A percentile compares a stretch with the other conserved stretches of the same genome.
Evolutionary conservation across 2,888 invertebrate species (phyloP).

Genomic region (Cryptocephalus primarius): DNA sequence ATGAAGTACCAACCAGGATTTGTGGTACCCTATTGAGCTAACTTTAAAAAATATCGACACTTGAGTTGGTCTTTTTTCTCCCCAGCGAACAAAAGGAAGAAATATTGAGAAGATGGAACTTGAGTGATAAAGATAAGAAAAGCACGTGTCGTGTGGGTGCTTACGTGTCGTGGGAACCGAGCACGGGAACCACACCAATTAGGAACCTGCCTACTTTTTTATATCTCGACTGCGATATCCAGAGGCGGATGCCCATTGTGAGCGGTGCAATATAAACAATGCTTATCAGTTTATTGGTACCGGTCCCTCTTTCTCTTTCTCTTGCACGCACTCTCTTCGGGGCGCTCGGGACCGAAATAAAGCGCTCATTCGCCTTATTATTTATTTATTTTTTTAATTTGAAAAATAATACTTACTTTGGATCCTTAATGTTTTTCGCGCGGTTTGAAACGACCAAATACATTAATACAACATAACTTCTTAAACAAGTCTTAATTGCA

Average conservation of each 20-base stretch:
- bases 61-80: background rate
- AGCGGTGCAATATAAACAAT: background rate
- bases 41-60: too few species aligned
- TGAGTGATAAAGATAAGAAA: constrained; percentile 16
- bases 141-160: constrained; percentile 27
- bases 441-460: too few species aligned
- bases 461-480: too few species aligned
- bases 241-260: constrained; percentile 7
- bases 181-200: constrained; percentile 24
- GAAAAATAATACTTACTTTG: too few species aligned
- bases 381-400: too few species aligned
- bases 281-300: background rate
- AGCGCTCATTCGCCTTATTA: too few species aligned
- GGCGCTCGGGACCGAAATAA: too few species aligned
- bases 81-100: constrained; percentile 7
- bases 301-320: background rate
- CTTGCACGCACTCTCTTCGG: too few species aligned
- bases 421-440: too few species aligned
- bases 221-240: constrained; percentile 8
- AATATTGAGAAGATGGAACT: constrained; percentile 8
- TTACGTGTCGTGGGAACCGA: constrained; percentile 23
- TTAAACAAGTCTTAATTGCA: too few species aligned
- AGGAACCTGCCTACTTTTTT: constrained; percentile 16
- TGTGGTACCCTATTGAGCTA: too few species aligned
- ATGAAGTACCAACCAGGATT: too few species aligned